Evolutionary conservation across 2,888 invertebrate species (phyloP), one percentile per base, ranked within the genome.

Genomic region (Xestia rhomboidea): DNA sequence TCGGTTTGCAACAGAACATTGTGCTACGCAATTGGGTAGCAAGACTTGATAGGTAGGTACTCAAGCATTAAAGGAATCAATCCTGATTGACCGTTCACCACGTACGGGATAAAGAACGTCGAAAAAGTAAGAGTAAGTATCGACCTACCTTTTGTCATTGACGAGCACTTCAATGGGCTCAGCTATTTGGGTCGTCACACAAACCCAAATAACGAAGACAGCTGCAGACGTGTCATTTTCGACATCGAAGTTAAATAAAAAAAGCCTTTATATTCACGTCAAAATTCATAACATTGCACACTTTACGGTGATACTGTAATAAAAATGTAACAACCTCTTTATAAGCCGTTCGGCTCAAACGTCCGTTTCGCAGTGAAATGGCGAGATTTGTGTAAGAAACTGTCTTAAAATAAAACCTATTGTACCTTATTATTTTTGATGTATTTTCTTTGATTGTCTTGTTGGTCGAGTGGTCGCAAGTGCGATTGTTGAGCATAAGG

Each of bases 181-280:
- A 76, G 82, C 30, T 76, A 82, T 82, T 76, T 63, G 77, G 79
- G 82, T 76, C 68, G 49, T 49, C 82, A 68, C 62, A 79, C 62
- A 79, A 62, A 68, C 67, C 75, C 76, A 79, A 68, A 79, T 68
- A 51, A 74, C 30, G 81, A 66, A 49, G 51, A 21, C 41, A 15
- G 38, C 34, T 34, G 34, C 30, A 63, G 15, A 68, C 79, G 81
- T 80, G 60, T 54, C 73, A 49, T 67, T 68, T 69, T 24, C 34
- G 41, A 60, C 34, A 73, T 68, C 41, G 63, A 66, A 60, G 46
- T 41, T 13, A 66, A 62, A 76, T 62, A 68, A 72, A 77, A 67
- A 81, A 67, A 54, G 13, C n/a, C 30, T 70, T 79, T 70, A 15
- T 63, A 34, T 46, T 85, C 51, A 21, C 73, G 60, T 71, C 63